These are phyloP conservation scores for Isurus oxyrinchus DNA, from an alignment of 2,113 vertebrate genomes.

Conservation along the genomic window DNA sequence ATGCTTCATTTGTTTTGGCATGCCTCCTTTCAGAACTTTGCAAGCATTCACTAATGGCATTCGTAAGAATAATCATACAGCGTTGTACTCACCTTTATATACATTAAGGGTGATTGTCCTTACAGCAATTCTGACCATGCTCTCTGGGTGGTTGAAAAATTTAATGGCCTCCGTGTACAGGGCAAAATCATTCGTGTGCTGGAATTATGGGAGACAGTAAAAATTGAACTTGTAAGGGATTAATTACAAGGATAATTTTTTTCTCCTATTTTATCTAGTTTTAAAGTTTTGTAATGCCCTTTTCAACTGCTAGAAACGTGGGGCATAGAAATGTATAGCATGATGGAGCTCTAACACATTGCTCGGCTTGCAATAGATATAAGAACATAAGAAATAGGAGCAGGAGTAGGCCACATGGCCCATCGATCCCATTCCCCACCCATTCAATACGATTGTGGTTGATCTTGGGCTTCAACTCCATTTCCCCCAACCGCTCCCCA, in stretches of 20 bases:
- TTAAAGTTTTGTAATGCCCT: background rate
- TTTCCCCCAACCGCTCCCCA: no score
- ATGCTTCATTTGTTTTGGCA: background rate
- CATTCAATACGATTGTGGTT: no score
- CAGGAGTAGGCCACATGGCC: no score
- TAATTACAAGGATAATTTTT: slow-evolving; percentile 38
- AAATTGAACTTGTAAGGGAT: slow-evolving; percentile 46
- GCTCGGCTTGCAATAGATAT: background rate
- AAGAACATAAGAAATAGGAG: background rate
- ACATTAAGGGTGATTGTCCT: slow-evolving; percentile 97
- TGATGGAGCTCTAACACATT: background rate
- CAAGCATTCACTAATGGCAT: background rate
- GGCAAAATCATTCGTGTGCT: slow-evolving; percentile 99
- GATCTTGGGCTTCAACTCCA: no score
- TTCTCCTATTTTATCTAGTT: background rate
- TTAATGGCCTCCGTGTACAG: slow-evolving; percentile 99
- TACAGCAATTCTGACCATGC: slow-evolving; percentile 98
- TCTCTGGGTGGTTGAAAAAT: slow-evolving; percentile 99
- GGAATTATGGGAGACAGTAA: slow-evolving; percentile 60
- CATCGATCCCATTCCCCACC: no score
- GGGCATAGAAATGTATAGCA: background rate
- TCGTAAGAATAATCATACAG: background rate
- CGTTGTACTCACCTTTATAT: slow-evolving; percentile 82
- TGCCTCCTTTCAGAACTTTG: background rate
- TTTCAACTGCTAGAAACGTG: background rate